Base-by-base conservation (phyloP, 2,888 invertebrate genomes). In the Habrosyne pyritoides region DNA sequence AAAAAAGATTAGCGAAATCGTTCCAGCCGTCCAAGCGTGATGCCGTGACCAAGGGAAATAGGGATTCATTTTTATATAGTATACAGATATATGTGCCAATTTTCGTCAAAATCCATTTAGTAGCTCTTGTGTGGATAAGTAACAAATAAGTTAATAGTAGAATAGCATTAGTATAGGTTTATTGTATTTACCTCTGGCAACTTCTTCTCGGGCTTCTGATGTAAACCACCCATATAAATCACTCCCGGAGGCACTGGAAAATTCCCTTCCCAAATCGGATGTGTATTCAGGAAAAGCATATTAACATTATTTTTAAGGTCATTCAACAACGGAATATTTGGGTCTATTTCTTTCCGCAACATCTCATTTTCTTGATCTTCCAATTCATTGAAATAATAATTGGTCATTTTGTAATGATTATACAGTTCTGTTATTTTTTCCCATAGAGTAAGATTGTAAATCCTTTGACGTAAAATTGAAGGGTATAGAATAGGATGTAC, bases 201-300 rank as follows among this genome's bases (percentile, higher is more conserved):
- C 2, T 70, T 65, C 42, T 71, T 74, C 0, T 48, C 50, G 10
- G 66, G 66, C 33, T 67, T 67, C 22, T 67, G 66, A 53, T 79
- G 77, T 12, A 82, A 21, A 1, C 79, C 79, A 21, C 79, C 76
- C 60, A 80, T 72, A 12, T 73, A 72, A 18, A 81, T 49, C 5
- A 81, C 71, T 54, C 67, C 70, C 0, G 73, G 71, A 0, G 82
- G 80, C 0, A 73, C 66, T 2, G 82, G 81, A 21, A 68, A 64
- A 53, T 75, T 79, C 0, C 68, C 62, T 3, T 69, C 69, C 72
- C 77, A 81, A 18, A 81, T 61, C 0, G 79, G 71, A 63, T 75
- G 58, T 0, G 66, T 55, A 55, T 79, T 81, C 5, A 82, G 8
- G 21, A 81, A 71, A 3, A 79, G 26, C 71, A 81, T 66, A 26